These are phyloP conservation scores for Neotoxoptera formosana DNA, from an alignment of 1,140 invertebrate species.

Conservation along the genomic window DNA sequence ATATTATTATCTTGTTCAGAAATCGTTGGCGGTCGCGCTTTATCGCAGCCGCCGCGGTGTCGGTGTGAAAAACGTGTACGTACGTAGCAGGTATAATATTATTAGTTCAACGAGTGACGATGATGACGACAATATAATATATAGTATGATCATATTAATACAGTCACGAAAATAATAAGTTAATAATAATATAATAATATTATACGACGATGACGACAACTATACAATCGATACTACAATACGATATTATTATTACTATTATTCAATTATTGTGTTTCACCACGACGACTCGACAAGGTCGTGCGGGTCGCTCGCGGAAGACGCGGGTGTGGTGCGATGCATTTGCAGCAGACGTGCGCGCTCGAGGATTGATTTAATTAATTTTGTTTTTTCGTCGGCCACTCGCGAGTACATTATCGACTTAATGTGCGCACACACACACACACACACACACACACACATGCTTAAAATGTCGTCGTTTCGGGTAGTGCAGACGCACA, in stretches of 20 bases:
- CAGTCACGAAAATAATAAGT: not conserved
- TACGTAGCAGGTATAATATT: not conserved
- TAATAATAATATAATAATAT: not conserved
- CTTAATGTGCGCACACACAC: not conserved
- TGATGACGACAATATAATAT: not conserved
- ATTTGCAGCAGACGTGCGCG: not conserved
- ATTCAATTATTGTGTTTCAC: not conserved
- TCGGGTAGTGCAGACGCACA: not conserved
- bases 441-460: not conserved
- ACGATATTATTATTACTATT: not conserved
- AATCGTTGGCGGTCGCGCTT: not conserved
- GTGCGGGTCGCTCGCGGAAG: not conserved
- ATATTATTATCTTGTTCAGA: not conserved
- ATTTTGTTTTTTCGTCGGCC: not conserved
- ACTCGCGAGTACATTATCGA: constrained; percentile 7
- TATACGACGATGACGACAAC: not conserved
- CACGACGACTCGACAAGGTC: not conserved
- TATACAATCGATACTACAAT: not conserved
- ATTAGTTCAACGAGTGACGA: not conserved
- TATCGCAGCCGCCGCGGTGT: not conserved
- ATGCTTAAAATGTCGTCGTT: not conserved
- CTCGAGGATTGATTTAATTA: not conserved
- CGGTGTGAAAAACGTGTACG: not conserved
- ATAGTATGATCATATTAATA: not conserved
- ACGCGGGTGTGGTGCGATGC: not conserved